Evolutionary conservation across 92 coral and sea anemone species (phyloP), one percentile per base, ranked within the genome.

Genomic region (Zoanthus sansibaricus): DNA sequence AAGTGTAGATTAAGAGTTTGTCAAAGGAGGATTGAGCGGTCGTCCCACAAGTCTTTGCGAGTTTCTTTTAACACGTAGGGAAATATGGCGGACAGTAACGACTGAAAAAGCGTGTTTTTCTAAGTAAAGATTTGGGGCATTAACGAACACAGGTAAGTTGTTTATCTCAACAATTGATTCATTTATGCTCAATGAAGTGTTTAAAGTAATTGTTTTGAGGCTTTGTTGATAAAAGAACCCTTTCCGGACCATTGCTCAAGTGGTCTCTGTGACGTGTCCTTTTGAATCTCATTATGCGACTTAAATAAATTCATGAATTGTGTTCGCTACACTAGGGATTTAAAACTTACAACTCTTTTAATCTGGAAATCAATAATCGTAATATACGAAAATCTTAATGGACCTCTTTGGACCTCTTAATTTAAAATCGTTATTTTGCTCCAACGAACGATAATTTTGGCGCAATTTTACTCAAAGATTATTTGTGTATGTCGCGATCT

Each of bases 351-450:
- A 37, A 37, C 42, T 37, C 42, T 37, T 37, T 37, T 37, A 37
- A 37, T 37, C 42, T 37, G 42, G 42, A 37, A 37, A 37, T 37
- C 42, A 37, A 37, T 37, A 37, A 37, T 37, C 42, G 71, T 37
- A 37, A 37, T 37, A 37, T 37, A 37, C 42, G 42, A 37, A 37
- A 66, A 66, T 66, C 71, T 14, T 14, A 20, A 66, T 66, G 71
- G 71, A 66, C 71, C 71, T 66, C 71, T 15, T 66, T 66, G 71
- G 71, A 66, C 71, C 71, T 66, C 71, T 14, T 66, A 66, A 14
- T 8, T 14, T 15, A 66, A 18, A 16, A 25, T 25, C 71, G 71
- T 18, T 66, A 66, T 14, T 66, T 66, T 66, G 71, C 30, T 66
- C 71, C 31, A 66, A 14, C 20, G 16, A 8, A 8, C 71, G 14